Base-by-base conservation (phyloP, 2,888 invertebrate genomes). In the Zaprionus bogoriensis region DNA sequence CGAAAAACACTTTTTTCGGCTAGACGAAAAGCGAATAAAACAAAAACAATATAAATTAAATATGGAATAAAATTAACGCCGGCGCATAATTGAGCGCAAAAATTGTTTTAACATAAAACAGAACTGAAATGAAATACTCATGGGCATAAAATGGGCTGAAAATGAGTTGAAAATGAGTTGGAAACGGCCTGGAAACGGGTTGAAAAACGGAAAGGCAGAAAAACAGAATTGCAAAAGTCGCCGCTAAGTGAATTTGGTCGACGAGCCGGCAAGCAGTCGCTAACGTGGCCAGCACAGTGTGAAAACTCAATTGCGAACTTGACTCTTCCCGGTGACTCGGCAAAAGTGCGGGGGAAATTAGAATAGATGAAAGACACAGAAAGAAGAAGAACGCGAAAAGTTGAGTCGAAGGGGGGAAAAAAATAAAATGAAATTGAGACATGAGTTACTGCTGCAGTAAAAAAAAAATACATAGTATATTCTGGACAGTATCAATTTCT, bases 1-100 rank as follows among this genome's bases (percentile, higher is more conserved):
- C 28, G 17, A 38, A 19, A 14, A 38, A 17, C 38, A 38, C 14
- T 39, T 39, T 9, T 36, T 36, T 39, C n/a, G 30, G 12, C 30
- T 45, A 14, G 27, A 12, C 22, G 23, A 36, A 41, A 46, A 46
- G 19, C 2, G 7, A 10, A 28, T n/a, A 41, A 30, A 41, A 36
- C 3, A 32, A 27, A 14, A 27, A 20, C 52, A 41, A 22, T 17
- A 20, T 12, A 30, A 36, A 41, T 38, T 36, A 14, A 25, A 36
- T 44, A 36, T 42, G 36, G 32, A 78, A 72, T 60, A 47, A 59
- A 75, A 78, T 75, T 72, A 75, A 48, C 59, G 53, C 65, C 52
- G 50, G 32, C 50, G 54, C 74, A 74, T 77, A 74, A 74, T 74
- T 77, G 70, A 77, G 77, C 66, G 65, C 64, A 59, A 75, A 73